Conservation (phyloP, 1,140 invertebrate species). For the Drosophila insularis region DNA sequence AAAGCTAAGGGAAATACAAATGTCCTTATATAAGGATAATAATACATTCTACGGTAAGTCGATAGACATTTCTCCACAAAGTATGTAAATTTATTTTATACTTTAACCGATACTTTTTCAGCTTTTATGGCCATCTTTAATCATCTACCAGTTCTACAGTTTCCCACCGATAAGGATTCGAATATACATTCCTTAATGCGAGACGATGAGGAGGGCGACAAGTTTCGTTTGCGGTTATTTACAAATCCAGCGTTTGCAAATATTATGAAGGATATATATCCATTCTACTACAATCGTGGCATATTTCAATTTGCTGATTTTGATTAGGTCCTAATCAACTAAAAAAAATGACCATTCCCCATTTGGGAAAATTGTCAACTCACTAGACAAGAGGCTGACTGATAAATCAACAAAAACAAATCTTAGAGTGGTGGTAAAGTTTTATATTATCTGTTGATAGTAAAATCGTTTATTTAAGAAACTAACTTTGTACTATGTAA, state of each 20-base stretch:
- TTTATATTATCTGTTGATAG: too few species aligned
- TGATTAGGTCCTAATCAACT: too few species aligned
- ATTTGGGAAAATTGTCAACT: too few species aligned
- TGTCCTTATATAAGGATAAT: slow-evolving; percentile 55
- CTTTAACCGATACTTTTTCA: not conserved
- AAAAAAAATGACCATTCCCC: too few species aligned
- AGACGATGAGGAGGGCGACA: slow-evolving; percentile 42
- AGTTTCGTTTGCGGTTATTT: slow-evolving; percentile 27
- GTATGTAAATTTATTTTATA: not conserved
- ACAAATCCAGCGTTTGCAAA: slow-evolving; percentile 31
- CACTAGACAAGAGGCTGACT: too few species aligned
- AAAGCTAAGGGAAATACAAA: slow-evolving; percentile 73
- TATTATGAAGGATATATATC: slow-evolving; percentile 45
- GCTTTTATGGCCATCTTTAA: slow-evolving; percentile 48
- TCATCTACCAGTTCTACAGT: slow-evolving; percentile 41
- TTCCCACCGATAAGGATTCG: slow-evolving; percentile 41
- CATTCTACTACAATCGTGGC: slow-evolving; percentile 45
- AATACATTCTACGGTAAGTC: slow-evolving; percentile 57
- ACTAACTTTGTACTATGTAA: not conserved
- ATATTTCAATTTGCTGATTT: slow-evolving; percentile 43
- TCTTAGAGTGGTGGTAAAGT: too few species aligned
- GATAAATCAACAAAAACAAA: too few species aligned
- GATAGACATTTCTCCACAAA: not conserved
- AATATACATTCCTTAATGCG: slow-evolving; percentile 30
- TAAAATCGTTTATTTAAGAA: not conserved